Evolutionary conservation across 2,888 invertebrate species (phyloP), one percentile per base, ranked within the genome.

Genomic region (Drosophila merina): DNA sequence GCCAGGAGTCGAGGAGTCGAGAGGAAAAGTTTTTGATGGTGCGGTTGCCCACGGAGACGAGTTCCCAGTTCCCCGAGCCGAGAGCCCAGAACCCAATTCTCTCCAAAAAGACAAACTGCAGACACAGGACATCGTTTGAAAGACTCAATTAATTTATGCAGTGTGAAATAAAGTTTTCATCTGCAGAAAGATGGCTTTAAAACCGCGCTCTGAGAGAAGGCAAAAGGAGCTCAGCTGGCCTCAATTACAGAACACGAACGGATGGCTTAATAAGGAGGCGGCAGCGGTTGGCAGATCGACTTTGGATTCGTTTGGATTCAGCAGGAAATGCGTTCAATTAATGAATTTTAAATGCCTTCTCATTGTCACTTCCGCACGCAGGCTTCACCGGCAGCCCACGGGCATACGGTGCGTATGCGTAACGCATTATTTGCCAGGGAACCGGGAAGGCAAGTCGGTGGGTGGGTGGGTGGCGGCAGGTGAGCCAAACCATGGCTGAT

Each of bases 261-360:
- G 20, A 30, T 42, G 42, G 30, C 9, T 14, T 52, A 52, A 52
- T 42, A 30, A 54, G 62, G 62, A 48, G 60, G 44, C 54, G 60
- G n/a, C 36, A 51, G 36, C 6, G 52, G 42, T 28, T 42, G 59
- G 33, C 49, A 42, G 50, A 57, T 63, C 57, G 54, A 25, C 36
- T 44, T 63, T 50, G 54, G 12, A 30, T 44, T 14, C 50, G 14
- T 14, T 14, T 14, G 14, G 14, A 45, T 38, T 33, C 42, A 30
- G 48, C 52, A 44, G 68, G 54, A 76, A 83, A 79, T 83, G 68
- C 62, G 80, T 75, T 78, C 82, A 83, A 83, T 83, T 83, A 83
- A 83, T 84, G 79, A 69, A 82, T 78, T 82, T 83, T 82, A 84
- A 83, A 82, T 84, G 82, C 70, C 67, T 75, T 76, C 75, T 82